These are phyloP conservation scores for Vireo griseus DNA, from an alignment of 2,797 vertebrate genomes.

Conservation along the genomic window DNA sequence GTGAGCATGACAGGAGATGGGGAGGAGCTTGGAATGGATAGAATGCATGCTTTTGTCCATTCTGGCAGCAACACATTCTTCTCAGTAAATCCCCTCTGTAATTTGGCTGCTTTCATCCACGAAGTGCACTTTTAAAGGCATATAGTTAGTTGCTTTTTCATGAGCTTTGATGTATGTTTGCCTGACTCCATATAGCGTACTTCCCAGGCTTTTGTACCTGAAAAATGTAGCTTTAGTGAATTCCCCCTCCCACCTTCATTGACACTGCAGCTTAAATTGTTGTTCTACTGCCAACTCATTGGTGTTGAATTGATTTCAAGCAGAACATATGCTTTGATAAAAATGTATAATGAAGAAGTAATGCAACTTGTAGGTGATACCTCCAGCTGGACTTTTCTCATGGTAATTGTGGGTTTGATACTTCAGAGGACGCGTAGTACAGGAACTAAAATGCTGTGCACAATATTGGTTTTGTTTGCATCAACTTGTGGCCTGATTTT, in stretches of 20 bases:
- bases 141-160: conserved; percentile 11
- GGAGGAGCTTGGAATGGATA: conserved; percentile 60
- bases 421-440: neutral
- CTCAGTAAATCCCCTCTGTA: conserved; percentile 56
- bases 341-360: neutral
- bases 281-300: neutral
- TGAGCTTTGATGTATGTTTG: neutral
- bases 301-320: neutral
- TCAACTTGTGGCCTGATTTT: neutral
- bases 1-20: conserved; percentile 52
- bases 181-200: neutral
- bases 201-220: neutral
- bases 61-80: conserved; percentile 52
- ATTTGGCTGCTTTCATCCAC: conserved; percentile 40
- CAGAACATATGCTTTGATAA: neutral
- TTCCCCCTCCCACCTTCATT: neutral
- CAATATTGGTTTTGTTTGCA: neutral
- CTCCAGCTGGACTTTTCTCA: conserved; percentile 53
- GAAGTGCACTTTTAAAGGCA: conserved; percentile 32
- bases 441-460: neutral
- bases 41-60: conserved; percentile 56
- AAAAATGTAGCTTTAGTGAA: neutral
- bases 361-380: conserved; percentile 3
- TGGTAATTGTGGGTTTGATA: conserved; percentile 27
- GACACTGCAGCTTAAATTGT: neutral